These are phyloP conservation scores for Pseudomugil tenellus DNA, from an alignment of 2,797 vertebrate species.

Conservation along the genomic window DNA sequence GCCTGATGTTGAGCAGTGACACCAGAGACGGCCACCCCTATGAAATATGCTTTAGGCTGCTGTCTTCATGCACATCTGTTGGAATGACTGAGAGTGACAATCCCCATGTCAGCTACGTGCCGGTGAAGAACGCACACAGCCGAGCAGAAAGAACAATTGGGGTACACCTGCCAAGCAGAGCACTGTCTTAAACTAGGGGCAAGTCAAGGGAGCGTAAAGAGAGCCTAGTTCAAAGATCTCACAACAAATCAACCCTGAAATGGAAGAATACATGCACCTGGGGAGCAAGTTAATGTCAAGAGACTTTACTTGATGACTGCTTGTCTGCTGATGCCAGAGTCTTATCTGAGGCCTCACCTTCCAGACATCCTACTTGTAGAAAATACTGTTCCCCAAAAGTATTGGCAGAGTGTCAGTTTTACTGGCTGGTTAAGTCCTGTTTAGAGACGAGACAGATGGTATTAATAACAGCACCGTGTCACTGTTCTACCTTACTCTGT, in stretches of 20 bases:
- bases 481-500: conserved; percentile 31
- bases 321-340: conserved; percentile 28
- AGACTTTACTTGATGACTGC: conserved; percentile 27
- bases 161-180: conserved; percentile 55
- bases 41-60: conserved; percentile 47
- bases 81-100: conserved; percentile 61
- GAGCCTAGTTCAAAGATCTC: conserved; percentile 42
- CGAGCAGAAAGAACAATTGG: conserved; percentile 54
- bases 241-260: conserved; percentile 51
- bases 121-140: conserved; percentile 24
- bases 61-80: conserved; percentile 42
- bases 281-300: conserved; percentile 28
- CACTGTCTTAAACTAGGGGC: conserved; percentile 36
- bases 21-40: conserved; percentile 28
- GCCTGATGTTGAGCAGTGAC: conserved; percentile 31
- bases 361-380: conserved; percentile 51
- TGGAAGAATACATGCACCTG: conserved; percentile 51
- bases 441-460: conserved; percentile 67
- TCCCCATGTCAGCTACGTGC: conserved; percentile 50
- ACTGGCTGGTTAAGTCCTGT: conserved; percentile 62
- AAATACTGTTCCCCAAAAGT: conserved; percentile 43
- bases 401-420: conserved; percentile 62
- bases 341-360: conserved; percentile 49
- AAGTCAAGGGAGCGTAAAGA: conserved; percentile 22
- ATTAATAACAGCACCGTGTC: conserved; percentile 56